These are phyloP conservation scores for Nannospalax galili DNA, from an alignment of 2,113 vertebrate genomes.

Conservation along the genomic window DNA sequence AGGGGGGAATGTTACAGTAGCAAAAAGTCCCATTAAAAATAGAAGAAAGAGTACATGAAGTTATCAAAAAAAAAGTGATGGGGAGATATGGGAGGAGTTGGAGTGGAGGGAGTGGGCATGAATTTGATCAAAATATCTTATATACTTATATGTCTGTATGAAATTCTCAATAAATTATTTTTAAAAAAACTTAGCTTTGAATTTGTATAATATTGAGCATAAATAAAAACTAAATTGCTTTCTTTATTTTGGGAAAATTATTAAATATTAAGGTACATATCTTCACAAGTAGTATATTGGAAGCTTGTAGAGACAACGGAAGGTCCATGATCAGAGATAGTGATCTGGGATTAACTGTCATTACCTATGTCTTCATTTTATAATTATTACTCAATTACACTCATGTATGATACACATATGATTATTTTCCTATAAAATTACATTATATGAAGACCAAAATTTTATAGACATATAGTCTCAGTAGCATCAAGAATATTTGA, in stretches of 20 bases:
- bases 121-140: too few relatives aligned
- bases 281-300: neutral
- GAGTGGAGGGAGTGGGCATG: too few relatives aligned
- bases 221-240: neutral
- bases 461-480: neutral
- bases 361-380: neutral
- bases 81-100: too few relatives aligned
- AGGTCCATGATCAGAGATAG: neutral
- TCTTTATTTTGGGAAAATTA: neutral
- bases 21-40: too few relatives aligned
- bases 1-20: too few relatives aligned
- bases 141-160: too few relatives aligned
- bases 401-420: neutral
- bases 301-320: neutral
- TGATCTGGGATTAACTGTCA: neutral
- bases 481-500: neutral
- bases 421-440: conserved; percentile 4
- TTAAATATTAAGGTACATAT: neutral
- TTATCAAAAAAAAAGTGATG: too few relatives aligned
- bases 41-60: too few relatives aligned
- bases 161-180: too few relatives aligned
- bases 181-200: too few relatives aligned
- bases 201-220: neutral
- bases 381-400: neutral
- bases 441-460: neutral